A percentile compares a stretch with the other conserved stretches of the same genome.
phyloP scores from a whole-genome alignment of 2,797 vertebrate species.

The Myiotriccus ornatus region DNA sequence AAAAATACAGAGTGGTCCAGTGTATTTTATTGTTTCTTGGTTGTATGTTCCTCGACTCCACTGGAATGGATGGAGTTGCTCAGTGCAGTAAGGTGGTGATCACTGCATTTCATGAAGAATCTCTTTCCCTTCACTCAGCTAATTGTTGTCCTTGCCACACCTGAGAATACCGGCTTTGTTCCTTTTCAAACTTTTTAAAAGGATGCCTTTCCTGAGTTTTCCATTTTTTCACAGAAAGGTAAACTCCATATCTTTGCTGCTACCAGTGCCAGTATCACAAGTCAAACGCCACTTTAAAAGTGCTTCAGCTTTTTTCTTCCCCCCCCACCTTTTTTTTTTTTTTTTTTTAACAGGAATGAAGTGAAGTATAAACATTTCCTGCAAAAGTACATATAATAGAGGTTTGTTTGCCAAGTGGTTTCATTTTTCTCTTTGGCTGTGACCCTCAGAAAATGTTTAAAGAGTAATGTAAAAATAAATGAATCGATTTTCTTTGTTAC shows the following conservation, averaged over 20 bases:
- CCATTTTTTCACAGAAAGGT: not conserved
- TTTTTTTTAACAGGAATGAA: not conserved
- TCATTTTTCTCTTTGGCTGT: constrained; percentile 62
- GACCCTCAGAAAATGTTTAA: constrained; percentile 63
- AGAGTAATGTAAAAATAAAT: constrained; percentile 67
- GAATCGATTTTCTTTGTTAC: constrained; percentile 55
- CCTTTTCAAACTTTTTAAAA: not conserved
- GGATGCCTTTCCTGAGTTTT: not conserved
- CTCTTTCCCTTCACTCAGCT: not conserved
- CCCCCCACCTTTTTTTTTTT: not conserved
- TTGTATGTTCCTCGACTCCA: not conserved
- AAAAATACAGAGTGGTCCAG: not conserved
- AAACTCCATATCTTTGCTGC: not conserved
- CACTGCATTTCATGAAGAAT: not conserved
- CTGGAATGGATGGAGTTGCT: not conserved
- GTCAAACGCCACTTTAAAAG: not conserved
- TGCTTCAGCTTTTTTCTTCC: not conserved
- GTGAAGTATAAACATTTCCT: constrained; percentile 50
- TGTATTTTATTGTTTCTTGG: not conserved
- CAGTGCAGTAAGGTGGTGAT: not conserved
- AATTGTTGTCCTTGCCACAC: not conserved
- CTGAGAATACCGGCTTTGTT: not conserved
- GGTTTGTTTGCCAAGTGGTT: constrained; percentile 63
- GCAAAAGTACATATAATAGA: constrained; percentile 48
- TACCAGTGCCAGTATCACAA: not conserved